Conservation (phyloP, 2,113 vertebrate species). For the Melanerpes aurifrons region DNA sequence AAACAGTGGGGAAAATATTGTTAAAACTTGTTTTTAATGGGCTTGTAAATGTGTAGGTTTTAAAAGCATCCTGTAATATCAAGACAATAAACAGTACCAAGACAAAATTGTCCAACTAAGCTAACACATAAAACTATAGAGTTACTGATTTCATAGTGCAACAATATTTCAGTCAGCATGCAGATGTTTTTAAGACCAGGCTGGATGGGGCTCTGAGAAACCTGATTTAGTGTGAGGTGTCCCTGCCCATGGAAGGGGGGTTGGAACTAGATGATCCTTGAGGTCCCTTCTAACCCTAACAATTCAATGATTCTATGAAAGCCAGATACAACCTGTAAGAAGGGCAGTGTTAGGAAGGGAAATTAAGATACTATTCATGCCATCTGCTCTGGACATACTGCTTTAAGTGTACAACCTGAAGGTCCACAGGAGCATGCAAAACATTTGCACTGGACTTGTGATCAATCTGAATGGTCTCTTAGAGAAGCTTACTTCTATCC, state of each 20-base stretch:
- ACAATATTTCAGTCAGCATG: background rate
- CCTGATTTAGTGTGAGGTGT: too few species aligned
- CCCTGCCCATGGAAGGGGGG: too few species aligned
- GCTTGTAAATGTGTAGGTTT: background rate
- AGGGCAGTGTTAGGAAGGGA: background rate
- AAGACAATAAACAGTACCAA: background rate
- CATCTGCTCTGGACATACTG: background rate
- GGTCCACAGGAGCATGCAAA: accelerated
- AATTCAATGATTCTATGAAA: background rate
- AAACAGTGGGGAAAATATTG: background rate
- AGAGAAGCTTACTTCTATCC: background rate
- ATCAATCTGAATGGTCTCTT: background rate
- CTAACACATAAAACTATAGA: background rate
- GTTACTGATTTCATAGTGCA: background rate
- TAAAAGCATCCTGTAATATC: background rate
- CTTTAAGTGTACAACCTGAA: background rate
- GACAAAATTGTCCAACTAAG: background rate
- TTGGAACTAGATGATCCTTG: too few species aligned
- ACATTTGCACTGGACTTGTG: background rate
- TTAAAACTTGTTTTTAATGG: background rate
- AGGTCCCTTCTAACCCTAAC: too few species aligned
- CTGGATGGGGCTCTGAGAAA: too few species aligned
- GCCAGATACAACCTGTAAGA: background rate
- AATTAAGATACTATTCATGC: background rate
- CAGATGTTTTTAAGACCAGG: background rate